Evolutionary conservation across 2,888 invertebrate genomes (phyloP), one percentile per base, ranked within the genome.

Genomic region (Prenolepis imparis): DNA sequence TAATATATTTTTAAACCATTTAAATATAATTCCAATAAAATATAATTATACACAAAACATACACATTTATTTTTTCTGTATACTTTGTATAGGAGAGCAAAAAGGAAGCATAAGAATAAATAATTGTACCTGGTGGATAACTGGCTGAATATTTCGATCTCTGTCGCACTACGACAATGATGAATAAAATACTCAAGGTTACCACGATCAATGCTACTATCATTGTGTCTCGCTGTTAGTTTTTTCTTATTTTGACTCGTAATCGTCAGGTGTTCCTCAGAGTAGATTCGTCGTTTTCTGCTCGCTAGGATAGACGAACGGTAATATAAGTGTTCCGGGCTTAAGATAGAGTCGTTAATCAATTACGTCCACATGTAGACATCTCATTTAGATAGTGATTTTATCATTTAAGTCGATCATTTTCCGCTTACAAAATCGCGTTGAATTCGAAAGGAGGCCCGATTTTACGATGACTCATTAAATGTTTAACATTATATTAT

Each of bases 71-170:
- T 48, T 15, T 48, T 48, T 48, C 44, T 48, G 18, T 44, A 44
- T 12, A 41, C n/a, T n/a, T 36, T 3, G 15, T 21, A 2, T 63
- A 36, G 6, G n/a, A 15, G 0, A 41, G 8, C 21, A 55, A 55
- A 55, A 21, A 3, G 1, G 15, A 2, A 15, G 3, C 0, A n/a
- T n/a, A 28, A 39, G 9, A 75, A 18, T 57, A 21, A n/a, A 15
- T 90, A 28, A 28, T 3, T 28, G 1, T 90, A 90, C 89, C 89
- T 90, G 89, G 89, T 5, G 87, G 87, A 15, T 9, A 3, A 2
- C 73, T 64, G 88, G 89, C 87, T 5, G 86, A 86, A 18, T 8
- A 3, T 0, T 77, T 64, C 6, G 39, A 21, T 28, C 3, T 15
- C 11, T 15, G 28, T 41, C 8, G 36, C 1, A 36, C 9, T 2